These are phyloP conservation scores for Montipora sp. DNA, from an alignment of 64 coral and sea anemone species.

Conservation along the genomic window DNA sequence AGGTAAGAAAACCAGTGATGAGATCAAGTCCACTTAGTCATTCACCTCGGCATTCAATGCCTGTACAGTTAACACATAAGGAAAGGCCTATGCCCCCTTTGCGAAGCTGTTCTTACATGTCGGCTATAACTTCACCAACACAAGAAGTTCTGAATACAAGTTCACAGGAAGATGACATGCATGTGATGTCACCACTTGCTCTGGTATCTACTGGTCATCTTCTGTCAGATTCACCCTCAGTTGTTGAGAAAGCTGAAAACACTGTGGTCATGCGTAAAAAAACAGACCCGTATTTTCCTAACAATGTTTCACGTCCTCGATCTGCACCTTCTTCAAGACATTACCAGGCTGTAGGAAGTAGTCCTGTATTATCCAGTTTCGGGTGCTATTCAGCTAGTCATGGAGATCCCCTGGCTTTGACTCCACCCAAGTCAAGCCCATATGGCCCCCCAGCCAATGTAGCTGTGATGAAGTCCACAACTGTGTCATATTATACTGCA, in stretches of 20 bases:
- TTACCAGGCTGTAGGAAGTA: conserved; percentile 31
- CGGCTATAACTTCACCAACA: conserved; percentile 73
- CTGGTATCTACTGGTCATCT: conserved; percentile 30
- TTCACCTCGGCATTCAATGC: conserved; percentile 21
- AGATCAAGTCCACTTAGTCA: background rate
- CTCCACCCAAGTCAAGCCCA: conserved; percentile 17
- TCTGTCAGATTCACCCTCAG: conserved; percentile 62
- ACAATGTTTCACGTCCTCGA: conserved; percentile 66
- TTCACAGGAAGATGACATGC: conserved; percentile 47
- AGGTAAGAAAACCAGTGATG: conserved; percentile 27
- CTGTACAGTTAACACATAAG: conserved; percentile 26
- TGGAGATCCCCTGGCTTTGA: conserved; percentile 57
- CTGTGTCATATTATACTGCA: conserved; percentile 89
- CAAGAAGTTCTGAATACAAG: background rate
- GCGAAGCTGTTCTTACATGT: conserved; percentile 84
- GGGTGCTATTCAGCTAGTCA: conserved; percentile 71
- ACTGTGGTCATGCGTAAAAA: conserved; percentile 46
- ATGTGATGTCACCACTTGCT: background rate
- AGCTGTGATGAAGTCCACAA: conserved; percentile 75
- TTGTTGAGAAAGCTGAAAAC: conserved; percentile 1
- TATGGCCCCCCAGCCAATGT: conserved; percentile 65
- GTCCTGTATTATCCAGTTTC: background rate
- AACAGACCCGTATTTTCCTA: background rate
- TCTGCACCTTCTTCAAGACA: conserved; percentile 82
- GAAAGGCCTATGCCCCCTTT: conserved; percentile 74